Base-by-base conservation (phyloP, 1,140 invertebrate genomes). In the Drosophila ercepeae region DNA sequence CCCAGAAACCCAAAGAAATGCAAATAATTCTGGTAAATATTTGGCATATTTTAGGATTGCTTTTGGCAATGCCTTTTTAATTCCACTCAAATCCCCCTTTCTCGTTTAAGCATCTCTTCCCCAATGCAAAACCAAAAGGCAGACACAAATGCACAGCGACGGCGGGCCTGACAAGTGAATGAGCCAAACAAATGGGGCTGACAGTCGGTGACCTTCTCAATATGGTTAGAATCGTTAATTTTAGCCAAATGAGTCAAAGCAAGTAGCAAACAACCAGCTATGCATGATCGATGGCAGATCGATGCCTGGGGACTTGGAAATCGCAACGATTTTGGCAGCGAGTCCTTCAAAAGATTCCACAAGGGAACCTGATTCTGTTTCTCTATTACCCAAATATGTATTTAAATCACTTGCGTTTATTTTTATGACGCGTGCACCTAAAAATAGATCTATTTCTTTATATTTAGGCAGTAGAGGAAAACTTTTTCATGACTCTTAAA, bases 191-290 rank as follows among this genome's bases (percentile, higher is more conserved):
- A 76, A 84, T 84, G 81, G 70, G 53, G 73, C 57, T 73, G 78
- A 50, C 78, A 69, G 63, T 51, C 65, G 59, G 68, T 69, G 77
- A 75, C 82, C 77, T 88, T 88, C 82, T 82, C 82, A 52, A 88
- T 88, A 88, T 88, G 82, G 82, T 78, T 74, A 88, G 49, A 82
- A 68, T 82, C 61, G 67, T 74, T 71, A 55, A 88, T 71, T 88
- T 75, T 82, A 75, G 82, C 77, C 77, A 88, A 88, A 75, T 88
- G 78, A 78, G 74, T 82, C 74, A 57, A 74, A 58, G 48, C 27
- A 21, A 29, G 67, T 41, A 72, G 45, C 55, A 59, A 50, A 52
- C 48, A 25, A 29, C 39, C 46, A 21, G 36, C n/a, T 45, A 45
- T 21, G 21, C 21, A 21, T 69, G 53, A 73, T 59, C 49, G 55